These are phyloP conservation scores for Grus americana DNA, from an alignment of 2,113 vertebrate genomes.

Conservation along the genomic window DNA sequence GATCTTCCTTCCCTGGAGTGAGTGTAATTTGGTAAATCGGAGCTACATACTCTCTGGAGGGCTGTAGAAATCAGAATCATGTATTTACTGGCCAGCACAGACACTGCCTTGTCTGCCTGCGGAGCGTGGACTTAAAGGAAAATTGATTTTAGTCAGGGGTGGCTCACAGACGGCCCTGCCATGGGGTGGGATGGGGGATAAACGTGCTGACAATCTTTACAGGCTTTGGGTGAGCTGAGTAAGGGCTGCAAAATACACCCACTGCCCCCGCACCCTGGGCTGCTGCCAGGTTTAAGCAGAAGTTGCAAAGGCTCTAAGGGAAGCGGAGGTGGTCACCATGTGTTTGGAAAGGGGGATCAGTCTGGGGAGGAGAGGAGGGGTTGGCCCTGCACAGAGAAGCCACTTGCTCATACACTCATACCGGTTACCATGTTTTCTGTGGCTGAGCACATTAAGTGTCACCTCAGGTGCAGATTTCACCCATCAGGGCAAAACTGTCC, in stretches of 20 bases:
- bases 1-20: background rate
- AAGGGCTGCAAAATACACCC: background rate
- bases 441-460: background rate
- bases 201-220: background rate
- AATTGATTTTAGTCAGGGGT: background rate
- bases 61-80: background rate
- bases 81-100: background rate
- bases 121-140: background rate
- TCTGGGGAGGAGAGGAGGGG: background rate
- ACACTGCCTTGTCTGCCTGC: background rate
- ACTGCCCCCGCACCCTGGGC: too few species aligned
- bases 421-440: background rate
- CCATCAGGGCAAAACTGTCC: background rate
- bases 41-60: background rate
- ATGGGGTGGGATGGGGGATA: background rate
- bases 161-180: background rate
- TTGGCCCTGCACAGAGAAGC: background rate
- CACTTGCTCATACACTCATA: background rate
- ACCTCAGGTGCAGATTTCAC: background rate
- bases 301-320: background rate
- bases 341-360: background rate
- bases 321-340: background rate
- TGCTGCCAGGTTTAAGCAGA: background rate
- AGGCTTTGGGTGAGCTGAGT: background rate
- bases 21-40: background rate